Conservation (phyloP, 2,888 invertebrate species). For the Caenorhabditis macrosperma region DNA sequence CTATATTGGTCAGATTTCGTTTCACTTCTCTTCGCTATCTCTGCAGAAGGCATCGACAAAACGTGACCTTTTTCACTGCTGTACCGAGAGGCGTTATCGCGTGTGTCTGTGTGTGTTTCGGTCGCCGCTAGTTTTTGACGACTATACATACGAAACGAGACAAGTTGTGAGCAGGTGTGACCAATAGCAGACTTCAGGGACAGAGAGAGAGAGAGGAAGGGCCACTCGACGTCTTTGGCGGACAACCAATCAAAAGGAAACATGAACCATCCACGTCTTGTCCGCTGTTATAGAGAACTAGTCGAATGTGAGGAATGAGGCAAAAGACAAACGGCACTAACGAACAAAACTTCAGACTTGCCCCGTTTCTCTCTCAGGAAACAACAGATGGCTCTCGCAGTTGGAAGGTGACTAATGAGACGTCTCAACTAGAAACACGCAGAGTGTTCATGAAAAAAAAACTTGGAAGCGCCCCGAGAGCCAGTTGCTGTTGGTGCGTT, state of each 20-base stretch:
- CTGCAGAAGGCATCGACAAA: not conserved
- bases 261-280: constrained; percentile 20
- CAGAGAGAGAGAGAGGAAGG: constrained; percentile 2
- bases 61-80: constrained; percentile 36
- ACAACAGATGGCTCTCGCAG: constrained; percentile 9
- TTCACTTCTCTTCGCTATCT: not conserved
- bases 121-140: constrained; percentile 16
- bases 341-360: not conserved
- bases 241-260: constrained; percentile 14
- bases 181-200: constrained; percentile 1
- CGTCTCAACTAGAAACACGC: constrained; percentile 22
- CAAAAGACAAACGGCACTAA: constrained; percentile 23
- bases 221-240: not conserved
- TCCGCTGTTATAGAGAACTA: constrained; percentile 3
- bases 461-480: constrained; percentile 6
- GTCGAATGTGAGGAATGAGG: constrained; percentile 3
- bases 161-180: constrained; percentile 24
- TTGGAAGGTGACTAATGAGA: constrained; percentile 48
- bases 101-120: not conserved
- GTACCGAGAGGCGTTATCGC: not conserved
- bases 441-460: constrained; percentile 16
- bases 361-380: not conserved
- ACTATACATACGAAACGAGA: constrained; percentile 22
- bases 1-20: not conserved
- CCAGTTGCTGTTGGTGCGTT: not conserved